phyloP scores from a whole-genome alignment of 1,140 invertebrate genomes.

The Drosophila kohkoa region DNA sequence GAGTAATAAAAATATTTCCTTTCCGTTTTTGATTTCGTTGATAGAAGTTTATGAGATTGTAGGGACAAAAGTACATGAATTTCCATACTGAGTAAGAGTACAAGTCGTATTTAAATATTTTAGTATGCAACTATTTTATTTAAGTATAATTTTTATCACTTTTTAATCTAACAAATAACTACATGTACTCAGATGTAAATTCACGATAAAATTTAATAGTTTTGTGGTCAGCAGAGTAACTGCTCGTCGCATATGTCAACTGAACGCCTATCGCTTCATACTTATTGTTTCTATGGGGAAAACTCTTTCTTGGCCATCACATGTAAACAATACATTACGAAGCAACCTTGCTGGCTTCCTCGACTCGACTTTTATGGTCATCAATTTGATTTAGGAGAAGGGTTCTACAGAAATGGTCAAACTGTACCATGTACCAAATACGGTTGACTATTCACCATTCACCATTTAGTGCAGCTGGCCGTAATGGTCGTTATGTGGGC shows the following conservation, averaged over 20 bases:
- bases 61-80: background rate
- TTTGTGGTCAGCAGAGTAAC: background rate
- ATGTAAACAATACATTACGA: conserved; percentile 4
- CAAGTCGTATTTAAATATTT: too few species aligned
- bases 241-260: background rate
- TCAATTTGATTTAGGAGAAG: conserved; percentile 64
- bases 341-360: background rate
- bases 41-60: background rate
- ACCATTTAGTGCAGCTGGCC: conserved; percentile 27
- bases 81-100: too few species aligned
- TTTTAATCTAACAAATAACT: too few species aligned
- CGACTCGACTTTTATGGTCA: conserved; percentile 14
- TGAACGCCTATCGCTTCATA: background rate
- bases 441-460: too few species aligned
- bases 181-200: too few species aligned
- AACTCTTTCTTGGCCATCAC: conserved; percentile 24
- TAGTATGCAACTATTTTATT: too few species aligned
- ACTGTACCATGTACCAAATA: conserved; percentile 7
- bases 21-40: background rate
- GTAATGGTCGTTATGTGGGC: conserved; percentile 63
- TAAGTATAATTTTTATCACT: too few species aligned
- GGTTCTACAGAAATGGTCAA: conserved; percentile 11
- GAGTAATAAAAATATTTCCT: background rate
- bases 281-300: background rate
- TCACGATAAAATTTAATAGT: background rate